Evolutionary conservation across 2,113 vertebrate species (phyloP).

Genomic region (Pipa parva): DNA sequence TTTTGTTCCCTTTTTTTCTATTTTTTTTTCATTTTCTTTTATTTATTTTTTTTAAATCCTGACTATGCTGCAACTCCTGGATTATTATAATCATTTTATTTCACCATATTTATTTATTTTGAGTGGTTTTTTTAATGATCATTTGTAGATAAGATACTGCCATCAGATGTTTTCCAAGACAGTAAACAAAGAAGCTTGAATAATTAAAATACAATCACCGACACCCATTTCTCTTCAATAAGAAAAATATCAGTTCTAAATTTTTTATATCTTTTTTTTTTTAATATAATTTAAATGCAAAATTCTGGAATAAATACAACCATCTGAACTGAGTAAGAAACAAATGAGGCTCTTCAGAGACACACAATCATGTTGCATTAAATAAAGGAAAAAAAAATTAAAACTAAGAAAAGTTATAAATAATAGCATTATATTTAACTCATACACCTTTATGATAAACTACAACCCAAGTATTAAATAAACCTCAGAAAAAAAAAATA

Average conservation of each 20-base stretch:
- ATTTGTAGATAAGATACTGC: constrained; percentile 78
- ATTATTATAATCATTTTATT: constrained; percentile 79
- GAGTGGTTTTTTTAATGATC: constrained; percentile 71
- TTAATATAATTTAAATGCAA: constrained; percentile 81
- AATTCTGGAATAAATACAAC: constrained; percentile 87
- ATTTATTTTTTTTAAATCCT: constrained; percentile 79
- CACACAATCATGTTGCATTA: constrained; percentile 85
- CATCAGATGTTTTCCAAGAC: constrained; percentile 76
- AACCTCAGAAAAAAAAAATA: constrained; percentile 62
- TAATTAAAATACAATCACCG: constrained; percentile 87
- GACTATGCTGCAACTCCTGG: constrained; percentile 88
- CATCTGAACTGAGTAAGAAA: constrained; percentile 84
- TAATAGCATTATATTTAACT: constrained; percentile 63
- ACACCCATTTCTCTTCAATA: constrained; percentile 79
- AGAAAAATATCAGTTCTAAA: constrained; percentile 90
- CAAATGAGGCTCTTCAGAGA: constrained; percentile 75
- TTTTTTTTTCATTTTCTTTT: constrained; percentile 63
- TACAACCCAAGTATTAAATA: constrained; percentile 67
- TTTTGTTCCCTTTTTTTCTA: constrained; percentile 58
- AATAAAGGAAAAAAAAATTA: constrained; percentile 69
- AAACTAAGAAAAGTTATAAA: constrained; percentile 64
- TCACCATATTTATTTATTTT: constrained; percentile 45
- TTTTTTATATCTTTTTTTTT: constrained; percentile 75
- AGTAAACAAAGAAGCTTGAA: constrained; percentile 84
- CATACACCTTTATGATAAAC: constrained; percentile 65